Evolutionary conservation across 1,140 invertebrate species (phyloP).

Genomic region (Eumeta japonica): DNA sequence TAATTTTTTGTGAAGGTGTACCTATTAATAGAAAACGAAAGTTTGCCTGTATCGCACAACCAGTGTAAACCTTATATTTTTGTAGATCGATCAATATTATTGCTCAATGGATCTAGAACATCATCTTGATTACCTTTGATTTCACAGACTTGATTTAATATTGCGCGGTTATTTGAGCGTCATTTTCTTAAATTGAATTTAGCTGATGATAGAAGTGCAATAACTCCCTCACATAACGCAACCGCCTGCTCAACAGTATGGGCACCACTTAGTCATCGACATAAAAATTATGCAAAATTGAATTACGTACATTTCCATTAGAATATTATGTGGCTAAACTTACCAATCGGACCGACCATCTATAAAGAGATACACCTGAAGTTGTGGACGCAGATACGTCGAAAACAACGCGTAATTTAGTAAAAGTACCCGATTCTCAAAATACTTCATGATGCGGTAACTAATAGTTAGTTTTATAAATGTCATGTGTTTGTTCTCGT

Average conservation of each 20-base stretch:
- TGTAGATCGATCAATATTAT: background rate
- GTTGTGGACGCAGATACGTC: too few species aligned
- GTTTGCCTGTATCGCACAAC: conserved; percentile 3
- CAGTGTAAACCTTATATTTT: conserved; percentile 6
- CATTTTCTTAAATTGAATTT: conserved; percentile 5
- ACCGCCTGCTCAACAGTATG: too few species aligned
- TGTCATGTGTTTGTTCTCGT: conserved; percentile 4
- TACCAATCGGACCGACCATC: too few species aligned
- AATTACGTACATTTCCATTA: background rate
- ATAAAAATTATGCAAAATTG: conserved; percentile 3
- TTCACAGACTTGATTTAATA: conserved; percentile 3
- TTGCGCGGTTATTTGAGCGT: too few species aligned
- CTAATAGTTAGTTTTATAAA: too few species aligned
- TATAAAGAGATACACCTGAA: too few species aligned
- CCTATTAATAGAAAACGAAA: conserved; percentile 4
- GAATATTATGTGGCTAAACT: conserved; percentile 21
- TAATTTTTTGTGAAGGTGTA: too few species aligned
- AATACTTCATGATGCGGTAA: too few species aligned
- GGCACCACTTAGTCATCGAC: conserved; percentile 6
- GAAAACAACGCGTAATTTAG: too few species aligned
- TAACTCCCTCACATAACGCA: background rate
- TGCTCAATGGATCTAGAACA: background rate
- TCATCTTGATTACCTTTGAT: background rate
- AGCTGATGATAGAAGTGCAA: too few species aligned
- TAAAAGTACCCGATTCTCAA: too few species aligned